A percentile compares a stretch with the other conserved stretches of the same genome.
phyloP scores from a whole-genome alignment of 2,888 invertebrate species.

The Oscheius sp. region DNA sequence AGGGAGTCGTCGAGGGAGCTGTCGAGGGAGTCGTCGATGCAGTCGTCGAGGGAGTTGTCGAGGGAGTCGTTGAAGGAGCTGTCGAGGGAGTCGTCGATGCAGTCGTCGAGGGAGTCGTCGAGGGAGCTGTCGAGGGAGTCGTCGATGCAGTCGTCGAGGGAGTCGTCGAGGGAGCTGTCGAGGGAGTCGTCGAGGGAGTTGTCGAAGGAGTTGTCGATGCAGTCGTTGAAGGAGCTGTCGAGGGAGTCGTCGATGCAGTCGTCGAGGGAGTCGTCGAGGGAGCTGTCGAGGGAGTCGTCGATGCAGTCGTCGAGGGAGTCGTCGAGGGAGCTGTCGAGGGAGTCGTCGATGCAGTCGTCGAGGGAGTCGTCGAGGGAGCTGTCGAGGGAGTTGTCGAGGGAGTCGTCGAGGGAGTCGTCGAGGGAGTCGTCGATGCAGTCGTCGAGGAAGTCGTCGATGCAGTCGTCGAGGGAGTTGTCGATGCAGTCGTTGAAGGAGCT shows the following conservation, averaged over 20 bases:
- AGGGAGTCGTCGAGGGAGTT: neutral
- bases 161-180: neutral
- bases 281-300: neutral
- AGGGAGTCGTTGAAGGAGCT: neutral
- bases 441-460: neutral
- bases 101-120: neutral
- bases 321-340: neutral
- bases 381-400: neutral
- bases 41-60: neutral
- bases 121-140: neutral
- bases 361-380: neutral
- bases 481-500: neutral
- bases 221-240: neutral
- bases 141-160: neutral
- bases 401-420: neutral
- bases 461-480: neutral
- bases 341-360: neutral
- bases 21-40: neutral
- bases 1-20: neutral
- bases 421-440: neutral
- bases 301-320: neutral
- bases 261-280: neutral
- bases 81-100: neutral
- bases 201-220: neutral
- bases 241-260: neutral